Evolutionary conservation across 2,113 vertebrate species (phyloP).

Genomic region (Festucalex cinctus): DNA sequence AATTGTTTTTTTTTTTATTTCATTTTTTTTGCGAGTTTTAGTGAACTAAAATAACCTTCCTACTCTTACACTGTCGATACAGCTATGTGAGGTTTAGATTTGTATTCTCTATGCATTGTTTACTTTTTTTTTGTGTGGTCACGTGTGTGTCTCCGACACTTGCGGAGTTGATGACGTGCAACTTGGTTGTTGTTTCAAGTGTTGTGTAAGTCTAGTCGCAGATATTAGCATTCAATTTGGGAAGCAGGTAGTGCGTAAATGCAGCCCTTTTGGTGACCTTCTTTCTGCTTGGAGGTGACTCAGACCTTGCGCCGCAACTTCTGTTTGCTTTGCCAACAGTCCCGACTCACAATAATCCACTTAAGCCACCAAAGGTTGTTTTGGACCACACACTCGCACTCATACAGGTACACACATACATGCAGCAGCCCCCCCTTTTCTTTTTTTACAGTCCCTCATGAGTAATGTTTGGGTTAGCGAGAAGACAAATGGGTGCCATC

Average conservation of each 20-base stretch:
- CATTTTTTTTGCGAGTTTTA: too few species aligned
- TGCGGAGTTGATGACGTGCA: too few species aligned
- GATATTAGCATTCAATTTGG: neutral
- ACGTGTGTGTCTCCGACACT: too few species aligned
- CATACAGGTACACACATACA: constrained; percentile 10
- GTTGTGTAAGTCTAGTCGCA: neutral
- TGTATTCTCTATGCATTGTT: too few species aligned
- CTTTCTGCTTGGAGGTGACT: constrained; percentile 30
- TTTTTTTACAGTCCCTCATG: constrained; percentile 8
- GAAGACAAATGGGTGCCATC: neutral
- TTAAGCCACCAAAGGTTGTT: constrained; percentile 46
- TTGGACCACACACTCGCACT: constrained; percentile 41
- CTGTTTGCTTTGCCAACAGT: constrained; percentile 65
- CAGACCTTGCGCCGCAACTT: constrained; percentile 26
- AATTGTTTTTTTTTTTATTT: too few species aligned
- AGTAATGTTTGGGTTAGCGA: constrained; percentile 27
- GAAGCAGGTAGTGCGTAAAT: neutral
- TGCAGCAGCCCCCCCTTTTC: neutral
- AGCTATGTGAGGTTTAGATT: too few species aligned
- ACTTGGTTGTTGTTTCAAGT: too few species aligned
- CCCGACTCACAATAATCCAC: constrained; percentile 54
- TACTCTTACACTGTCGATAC: too few species aligned
- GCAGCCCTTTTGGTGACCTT: neutral
- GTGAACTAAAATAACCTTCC: too few species aligned
- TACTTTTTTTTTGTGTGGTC: too few species aligned